Evolutionary conservation across 2,797 vertebrate genomes (phyloP).

Genomic region (Furcifer pardalis): DNA sequence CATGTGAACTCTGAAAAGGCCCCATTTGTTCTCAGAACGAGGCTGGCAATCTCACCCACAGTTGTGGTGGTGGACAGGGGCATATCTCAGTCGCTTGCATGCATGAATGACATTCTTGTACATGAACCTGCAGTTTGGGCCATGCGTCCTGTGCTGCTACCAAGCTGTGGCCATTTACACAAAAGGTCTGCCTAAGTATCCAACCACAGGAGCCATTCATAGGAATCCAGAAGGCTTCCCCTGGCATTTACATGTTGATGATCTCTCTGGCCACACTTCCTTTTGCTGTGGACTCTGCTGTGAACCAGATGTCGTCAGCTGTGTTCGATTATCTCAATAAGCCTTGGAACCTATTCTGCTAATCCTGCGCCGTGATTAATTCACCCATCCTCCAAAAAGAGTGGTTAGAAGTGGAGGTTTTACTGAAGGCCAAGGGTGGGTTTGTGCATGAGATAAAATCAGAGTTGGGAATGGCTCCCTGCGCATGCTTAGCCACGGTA

Average conservation of each 20-base stretch:
- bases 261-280: neutral
- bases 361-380: neutral
- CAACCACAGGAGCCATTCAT: neutral
- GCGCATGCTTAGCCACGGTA: neutral
- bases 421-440: neutral
- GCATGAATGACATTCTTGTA: no score
- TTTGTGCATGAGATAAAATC: neutral
- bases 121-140: no score
- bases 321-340: neutral
- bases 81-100: no score
- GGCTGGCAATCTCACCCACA: no score
- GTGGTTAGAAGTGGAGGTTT: neutral
- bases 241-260: neutral
- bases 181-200: neutral
- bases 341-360: neutral
- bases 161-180: neutral
- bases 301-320: neutral
- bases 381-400: neutral
- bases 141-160: no score
- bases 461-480: neutral
- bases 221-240: neutral
- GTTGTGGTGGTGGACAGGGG: no score
- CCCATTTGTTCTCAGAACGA: no score
- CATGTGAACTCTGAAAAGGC: no score
- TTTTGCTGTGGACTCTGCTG: neutral